Base-by-base conservation (phyloP, 2,113 vertebrate genomes). In the Ageneiosus marmoratus region DNA sequence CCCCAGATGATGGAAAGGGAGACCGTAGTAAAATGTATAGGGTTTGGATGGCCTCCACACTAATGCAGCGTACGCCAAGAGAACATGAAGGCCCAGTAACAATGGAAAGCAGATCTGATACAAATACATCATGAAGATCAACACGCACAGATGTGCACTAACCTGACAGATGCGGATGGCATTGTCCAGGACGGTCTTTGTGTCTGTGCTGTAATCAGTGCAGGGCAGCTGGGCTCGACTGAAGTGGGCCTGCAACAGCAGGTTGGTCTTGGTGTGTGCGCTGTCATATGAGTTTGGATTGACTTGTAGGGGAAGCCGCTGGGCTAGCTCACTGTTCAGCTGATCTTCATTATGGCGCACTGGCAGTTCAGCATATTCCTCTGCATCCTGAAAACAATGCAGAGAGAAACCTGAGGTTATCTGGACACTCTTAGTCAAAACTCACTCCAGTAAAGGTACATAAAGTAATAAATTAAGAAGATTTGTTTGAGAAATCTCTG, bases 301-400 rank as follows among this genome's bases (percentile, higher is more conserved):
- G 85, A 97, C 95, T 93, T 96, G 94, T 78, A 99, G 87, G 60
- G 97, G 96, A 92, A 99, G 96, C 88, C 91, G 94, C 90, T 95
- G 96, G 79, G 97, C 97, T 88, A 99, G 90, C 84, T 96, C 96
- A 80, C 95, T 96, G 91, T 99, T 99, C 91, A 99, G 95, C 90
- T 99, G 97, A 92, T 99, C 98, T 90, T 99, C 98, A 76, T 99
- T 99, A 93, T 99, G 98, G 82, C 98, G 94, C 80, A 99, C 98
- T 4, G 98, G 98, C 62, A 99, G 94, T 90, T 99, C 98, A 0
- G 96, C 92, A 46, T 97, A 99, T 84, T 99, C 98, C 13, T 98
- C 96, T 44, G 98, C 96, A 82, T 98, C 96, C 98, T 99, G 81
- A 29, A 65, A 12, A 87, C 76, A 84, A 44, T 69, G 73, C 37